phyloP scores from a whole-genome alignment of 2,113 vertebrate genomes.

The Galbula dea region DNA sequence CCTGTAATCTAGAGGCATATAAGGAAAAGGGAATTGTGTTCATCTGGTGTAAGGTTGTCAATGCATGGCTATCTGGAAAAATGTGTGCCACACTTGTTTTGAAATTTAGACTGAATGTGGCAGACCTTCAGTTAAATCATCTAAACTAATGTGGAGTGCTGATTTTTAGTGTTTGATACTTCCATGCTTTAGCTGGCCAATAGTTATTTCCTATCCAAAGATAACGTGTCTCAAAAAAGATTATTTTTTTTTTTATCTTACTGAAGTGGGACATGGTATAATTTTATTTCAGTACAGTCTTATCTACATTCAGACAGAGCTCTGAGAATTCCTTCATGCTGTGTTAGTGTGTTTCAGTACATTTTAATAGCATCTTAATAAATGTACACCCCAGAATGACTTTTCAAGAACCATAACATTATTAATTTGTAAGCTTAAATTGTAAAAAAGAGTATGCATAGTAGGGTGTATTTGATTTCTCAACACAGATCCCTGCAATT shows the following conservation, averaged over 20 bases:
- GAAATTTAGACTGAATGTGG: not conserved
- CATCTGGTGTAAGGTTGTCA: not conserved
- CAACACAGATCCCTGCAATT: not conserved
- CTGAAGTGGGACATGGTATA: not conserved
- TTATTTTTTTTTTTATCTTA: not conserved
- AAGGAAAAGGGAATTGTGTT: not conserved
- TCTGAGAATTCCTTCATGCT: conserved; percentile 22
- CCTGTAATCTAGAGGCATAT: not conserved
- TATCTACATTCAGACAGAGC: conserved; percentile 41
- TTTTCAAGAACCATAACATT: conserved; percentile 25
- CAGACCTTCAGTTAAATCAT: not conserved
- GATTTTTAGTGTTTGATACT: not conserved
- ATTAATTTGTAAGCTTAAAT: conserved; percentile 27
- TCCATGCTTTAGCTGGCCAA: not conserved
- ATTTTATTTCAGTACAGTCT: conserved; percentile 33
- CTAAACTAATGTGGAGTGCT: not conserved
- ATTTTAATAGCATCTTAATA: conserved; percentile 33
- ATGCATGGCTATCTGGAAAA: not conserved
- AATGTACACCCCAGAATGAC: not conserved
- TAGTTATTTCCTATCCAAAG: not conserved
- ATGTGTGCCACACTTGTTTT: not conserved
- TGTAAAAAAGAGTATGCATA: not conserved
- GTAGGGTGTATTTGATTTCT: not conserved
- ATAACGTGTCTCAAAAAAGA: not conserved
- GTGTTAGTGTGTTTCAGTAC: conserved; percentile 24